phyloP scores from a whole-genome alignment of 2,113 vertebrate genomes.

The Erinaceus europaeus region DNA sequence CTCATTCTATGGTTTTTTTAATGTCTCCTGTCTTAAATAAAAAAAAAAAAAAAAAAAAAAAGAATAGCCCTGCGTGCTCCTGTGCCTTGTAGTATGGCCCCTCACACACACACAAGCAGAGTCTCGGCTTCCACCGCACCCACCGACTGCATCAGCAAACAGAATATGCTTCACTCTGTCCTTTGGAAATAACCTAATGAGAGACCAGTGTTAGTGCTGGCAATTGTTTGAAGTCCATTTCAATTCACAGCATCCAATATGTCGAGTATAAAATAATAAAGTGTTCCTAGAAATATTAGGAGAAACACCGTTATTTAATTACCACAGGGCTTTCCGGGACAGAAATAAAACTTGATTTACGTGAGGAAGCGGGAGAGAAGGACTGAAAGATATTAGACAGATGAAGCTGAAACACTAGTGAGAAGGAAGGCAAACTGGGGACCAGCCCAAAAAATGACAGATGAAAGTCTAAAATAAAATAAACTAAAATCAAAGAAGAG shows the following conservation, averaged over 20 bases:
- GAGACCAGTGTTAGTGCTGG: too few species aligned
- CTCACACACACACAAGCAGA: too few species aligned
- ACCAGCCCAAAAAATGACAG: background rate
- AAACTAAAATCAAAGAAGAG: background rate
- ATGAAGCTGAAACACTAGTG: background rate
- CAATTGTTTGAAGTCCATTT: conserved; percentile 55
- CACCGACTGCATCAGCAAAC: too few species aligned
- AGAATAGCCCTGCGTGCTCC: too few species aligned
- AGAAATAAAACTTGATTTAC: conserved; percentile 71
- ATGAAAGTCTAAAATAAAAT: conserved; percentile 31
- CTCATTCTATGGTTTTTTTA: too few species aligned
- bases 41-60: too few species aligned
- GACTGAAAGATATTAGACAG: conserved; percentile 1
- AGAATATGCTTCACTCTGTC: too few species aligned
- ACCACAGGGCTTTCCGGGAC: conserved; percentile 62
- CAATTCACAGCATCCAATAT: conserved; percentile 51
- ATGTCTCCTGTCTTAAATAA: too few species aligned
- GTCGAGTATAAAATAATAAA: conserved; percentile 68
- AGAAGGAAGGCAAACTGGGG: background rate
- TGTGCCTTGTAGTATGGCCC: too few species aligned
- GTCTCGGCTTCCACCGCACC: too few species aligned
- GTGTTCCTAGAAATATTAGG: conserved; percentile 74
- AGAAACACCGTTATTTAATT: conserved; percentile 72
- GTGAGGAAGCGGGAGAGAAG: background rate
- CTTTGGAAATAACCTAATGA: too few species aligned